Conservation (phyloP, 2,888 invertebrate genomes). For the Dicyrtomina minuta region DNA sequence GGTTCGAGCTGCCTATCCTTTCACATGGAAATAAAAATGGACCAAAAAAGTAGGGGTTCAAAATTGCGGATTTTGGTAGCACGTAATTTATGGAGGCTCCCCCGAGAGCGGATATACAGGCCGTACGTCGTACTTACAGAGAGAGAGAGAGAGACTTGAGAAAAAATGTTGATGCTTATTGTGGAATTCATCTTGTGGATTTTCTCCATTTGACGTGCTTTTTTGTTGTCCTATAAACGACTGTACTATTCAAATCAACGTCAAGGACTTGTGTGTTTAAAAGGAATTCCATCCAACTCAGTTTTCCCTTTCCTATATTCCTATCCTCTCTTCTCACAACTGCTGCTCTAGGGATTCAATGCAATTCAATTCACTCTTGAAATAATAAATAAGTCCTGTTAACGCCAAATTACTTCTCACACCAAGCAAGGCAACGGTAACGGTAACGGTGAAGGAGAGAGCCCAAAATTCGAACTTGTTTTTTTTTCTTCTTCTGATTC, state of each 20-base stretch:
- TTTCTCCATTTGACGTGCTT: conserved; percentile 27
- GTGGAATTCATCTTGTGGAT: conserved; percentile 19
- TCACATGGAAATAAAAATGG: neutral
- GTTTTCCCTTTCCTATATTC: neutral
- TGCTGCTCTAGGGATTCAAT: neutral
- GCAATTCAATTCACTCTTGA: conserved; percentile 15
- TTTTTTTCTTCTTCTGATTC: neutral
- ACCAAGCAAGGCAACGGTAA: neutral
- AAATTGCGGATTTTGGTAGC: too few relatives aligned
- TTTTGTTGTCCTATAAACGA: conserved; percentile 26
- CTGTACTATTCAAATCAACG: conserved; percentile 28
- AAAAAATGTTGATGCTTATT: neutral
- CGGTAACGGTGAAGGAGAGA: neutral
- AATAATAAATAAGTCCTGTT: conserved; percentile 24
- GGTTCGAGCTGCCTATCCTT: too few relatives aligned
- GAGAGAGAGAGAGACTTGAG: too few relatives aligned
- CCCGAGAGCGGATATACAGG: neutral
- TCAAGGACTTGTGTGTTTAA: conserved; percentile 26
- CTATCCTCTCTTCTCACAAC: neutral
- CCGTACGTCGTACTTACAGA: too few relatives aligned
- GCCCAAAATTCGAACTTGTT: conserved; percentile 7
- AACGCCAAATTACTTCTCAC: conserved; percentile 9
- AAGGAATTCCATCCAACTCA: conserved; percentile 27
- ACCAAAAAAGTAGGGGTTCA: neutral
- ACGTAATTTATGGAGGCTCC: too few relatives aligned